These are phyloP conservation scores for Ectropis crepuscularia DNA, from an alignment of 2,888 invertebrate genomes.

Conservation along the genomic window DNA sequence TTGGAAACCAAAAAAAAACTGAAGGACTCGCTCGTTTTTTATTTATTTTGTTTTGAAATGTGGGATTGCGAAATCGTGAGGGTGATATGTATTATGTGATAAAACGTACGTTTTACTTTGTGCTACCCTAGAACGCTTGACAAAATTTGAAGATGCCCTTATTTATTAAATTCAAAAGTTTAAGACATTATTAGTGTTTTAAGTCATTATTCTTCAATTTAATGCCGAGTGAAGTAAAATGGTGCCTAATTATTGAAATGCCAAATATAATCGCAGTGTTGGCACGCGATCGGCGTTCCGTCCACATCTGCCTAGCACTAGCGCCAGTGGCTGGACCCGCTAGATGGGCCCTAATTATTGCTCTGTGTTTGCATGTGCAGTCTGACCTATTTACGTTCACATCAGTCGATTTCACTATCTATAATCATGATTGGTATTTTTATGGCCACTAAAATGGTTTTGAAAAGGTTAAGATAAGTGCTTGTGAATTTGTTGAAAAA, in stretches of 20 bases:
- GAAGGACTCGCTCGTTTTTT: no score
- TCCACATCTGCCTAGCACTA: slow-evolving; percentile 40
- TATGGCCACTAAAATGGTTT: slow-evolving; percentile 3
- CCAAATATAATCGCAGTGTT: slow-evolving; percentile 54
- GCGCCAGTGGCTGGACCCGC: slow-evolving; percentile 11
- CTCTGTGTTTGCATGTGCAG: slow-evolving; percentile 12
- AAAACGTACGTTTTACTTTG: no score
- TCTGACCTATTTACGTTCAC: slow-evolving; percentile 14
- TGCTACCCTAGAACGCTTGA: no score
- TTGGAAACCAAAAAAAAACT: no score
- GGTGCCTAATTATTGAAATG: slow-evolving; percentile 52
- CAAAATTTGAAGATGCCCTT: no score
- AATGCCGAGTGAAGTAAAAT: background rate
- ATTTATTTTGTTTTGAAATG: no score
- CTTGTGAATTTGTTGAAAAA: background rate
- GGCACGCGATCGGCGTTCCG: slow-evolving; percentile 20
- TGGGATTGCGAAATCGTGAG: no score
- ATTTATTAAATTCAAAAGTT: no score
- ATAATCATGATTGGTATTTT: slow-evolving; percentile 18
- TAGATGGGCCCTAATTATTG: slow-evolving; percentile 34
- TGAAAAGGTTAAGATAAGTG: background rate
- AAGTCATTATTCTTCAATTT: background rate
- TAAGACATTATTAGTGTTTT: no score
- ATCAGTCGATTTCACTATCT: slow-evolving; percentile 3
- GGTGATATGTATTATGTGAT: no score